These are phyloP conservation scores for Ormia ochracea DNA, from an alignment of 2,888 invertebrate genomes.

Conservation along the genomic window DNA sequence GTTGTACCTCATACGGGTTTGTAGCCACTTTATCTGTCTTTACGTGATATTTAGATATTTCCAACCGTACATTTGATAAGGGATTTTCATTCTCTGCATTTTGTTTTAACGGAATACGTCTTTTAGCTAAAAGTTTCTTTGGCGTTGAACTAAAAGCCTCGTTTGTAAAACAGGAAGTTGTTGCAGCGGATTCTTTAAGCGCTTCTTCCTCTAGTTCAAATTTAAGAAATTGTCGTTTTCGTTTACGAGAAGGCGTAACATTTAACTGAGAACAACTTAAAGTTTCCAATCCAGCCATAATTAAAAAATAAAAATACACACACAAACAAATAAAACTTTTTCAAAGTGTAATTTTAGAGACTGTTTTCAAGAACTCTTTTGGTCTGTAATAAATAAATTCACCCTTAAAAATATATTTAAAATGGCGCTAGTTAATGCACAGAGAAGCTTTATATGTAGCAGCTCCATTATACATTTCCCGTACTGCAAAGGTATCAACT, in stretches of 20 bases:
- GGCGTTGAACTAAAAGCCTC: slow-evolving; percentile 75
- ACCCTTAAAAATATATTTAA: slow-evolving; percentile 14
- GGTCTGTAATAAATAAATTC: background rate
- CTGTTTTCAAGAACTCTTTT: too few relatives aligned
- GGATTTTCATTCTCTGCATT: slow-evolving; percentile 62
- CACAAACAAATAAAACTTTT: too few relatives aligned
- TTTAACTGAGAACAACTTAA: slow-evolving; percentile 34
- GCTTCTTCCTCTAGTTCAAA: slow-evolving; percentile 15
- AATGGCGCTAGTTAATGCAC: slow-evolving; percentile 23
- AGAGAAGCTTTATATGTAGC: too few relatives aligned
- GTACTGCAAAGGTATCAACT: too few relatives aligned
- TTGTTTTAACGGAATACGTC: slow-evolving; percentile 65
- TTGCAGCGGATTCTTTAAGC: slow-evolving; percentile 23
- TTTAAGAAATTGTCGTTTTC: slow-evolving; percentile 71
- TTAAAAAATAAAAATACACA: background rate
- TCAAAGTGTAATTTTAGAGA: too few relatives aligned
- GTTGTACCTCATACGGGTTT: slow-evolving; percentile 75
- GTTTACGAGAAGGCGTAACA: slow-evolving; percentile 70
- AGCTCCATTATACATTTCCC: too few relatives aligned
- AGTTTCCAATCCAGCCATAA: slow-evolving; percentile 27
- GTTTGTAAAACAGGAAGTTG: slow-evolving; percentile 71
- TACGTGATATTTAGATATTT: slow-evolving; percentile 64
- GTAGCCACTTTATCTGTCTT: slow-evolving; percentile 32
- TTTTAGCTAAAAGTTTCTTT: slow-evolving; percentile 69
- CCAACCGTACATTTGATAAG: slow-evolving; percentile 68